Evolutionary conservation across 2,113 vertebrate genomes (phyloP).

Genomic region (Tamias sibiricus): DNA sequence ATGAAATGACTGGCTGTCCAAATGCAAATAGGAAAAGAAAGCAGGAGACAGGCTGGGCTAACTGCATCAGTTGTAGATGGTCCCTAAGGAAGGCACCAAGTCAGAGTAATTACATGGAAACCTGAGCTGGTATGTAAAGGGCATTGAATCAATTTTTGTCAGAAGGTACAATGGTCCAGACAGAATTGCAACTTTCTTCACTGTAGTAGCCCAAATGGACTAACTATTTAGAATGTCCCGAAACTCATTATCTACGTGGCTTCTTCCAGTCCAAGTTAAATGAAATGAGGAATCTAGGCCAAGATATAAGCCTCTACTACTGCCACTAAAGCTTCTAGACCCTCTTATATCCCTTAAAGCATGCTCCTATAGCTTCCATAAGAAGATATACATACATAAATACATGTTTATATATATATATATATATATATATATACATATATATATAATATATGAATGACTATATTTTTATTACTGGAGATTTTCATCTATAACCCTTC

Average conservation of each 20-base stretch:
- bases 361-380: background rate
- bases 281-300: background rate
- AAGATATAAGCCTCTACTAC: background rate
- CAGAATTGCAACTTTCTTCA: background rate
- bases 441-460: background rate
- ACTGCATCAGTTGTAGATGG: background rate
- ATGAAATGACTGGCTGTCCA: background rate
- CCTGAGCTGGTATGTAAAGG: background rate
- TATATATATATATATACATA: too few species aligned
- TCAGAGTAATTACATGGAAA: constrained; percentile 4
- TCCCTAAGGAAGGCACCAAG: background rate
- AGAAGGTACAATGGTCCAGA: background rate
- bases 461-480: background rate
- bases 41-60: background rate
- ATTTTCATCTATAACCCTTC: background rate
- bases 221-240: constrained; percentile 35
- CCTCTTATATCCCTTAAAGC: background rate
- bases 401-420: too few species aligned
- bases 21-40: constrained; percentile 16
- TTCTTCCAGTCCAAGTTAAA: constrained; percentile 15
- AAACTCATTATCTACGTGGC: background rate
- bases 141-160: background rate
- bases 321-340: background rate
- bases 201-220: background rate
- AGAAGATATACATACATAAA: background rate